phyloP scores from a whole-genome alignment of 2,888 invertebrate genomes.

The Disparrhopalites patrizii region DNA sequence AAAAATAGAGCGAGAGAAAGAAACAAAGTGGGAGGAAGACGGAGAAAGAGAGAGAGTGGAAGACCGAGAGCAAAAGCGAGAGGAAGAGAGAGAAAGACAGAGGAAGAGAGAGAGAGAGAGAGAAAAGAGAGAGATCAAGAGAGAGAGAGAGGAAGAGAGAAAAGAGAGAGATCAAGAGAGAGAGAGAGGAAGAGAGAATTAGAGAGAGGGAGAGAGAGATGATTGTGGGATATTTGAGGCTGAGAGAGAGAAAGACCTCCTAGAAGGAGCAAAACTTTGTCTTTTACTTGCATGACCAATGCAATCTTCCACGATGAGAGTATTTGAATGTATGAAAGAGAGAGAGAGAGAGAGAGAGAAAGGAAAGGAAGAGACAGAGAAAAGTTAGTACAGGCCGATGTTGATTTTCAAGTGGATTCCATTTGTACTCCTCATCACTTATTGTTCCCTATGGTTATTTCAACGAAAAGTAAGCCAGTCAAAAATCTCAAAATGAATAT shows the following conservation, averaged over 20 bases:
- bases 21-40: neutral
- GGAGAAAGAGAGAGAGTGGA: neutral
- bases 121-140: too few relatives aligned
- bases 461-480: neutral
- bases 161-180: neutral
- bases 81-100: neutral
- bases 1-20: neutral
- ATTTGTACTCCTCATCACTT: neutral
- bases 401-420: slow-evolving; percentile 25
- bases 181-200: neutral
- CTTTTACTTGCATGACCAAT: slow-evolving; percentile 10
- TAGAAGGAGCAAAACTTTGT: slow-evolving; percentile 22
- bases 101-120: neutral
- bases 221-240: neutral
- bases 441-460: neutral
- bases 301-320: slow-evolving; percentile 2
- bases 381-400: slow-evolving; percentile 4
- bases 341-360: too few relatives aligned
- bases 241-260: slow-evolving; percentile 16
- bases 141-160: neutral
- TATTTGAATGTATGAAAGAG: neutral
- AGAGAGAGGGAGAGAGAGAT: neutral
- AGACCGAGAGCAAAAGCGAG: too few relatives aligned
- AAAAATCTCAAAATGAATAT: too few relatives aligned
- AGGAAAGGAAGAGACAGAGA: too few relatives aligned